These are phyloP conservation scores for Drosophila anomelani DNA, from an alignment of 2,888 invertebrate genomes.

Conservation along the genomic window DNA sequence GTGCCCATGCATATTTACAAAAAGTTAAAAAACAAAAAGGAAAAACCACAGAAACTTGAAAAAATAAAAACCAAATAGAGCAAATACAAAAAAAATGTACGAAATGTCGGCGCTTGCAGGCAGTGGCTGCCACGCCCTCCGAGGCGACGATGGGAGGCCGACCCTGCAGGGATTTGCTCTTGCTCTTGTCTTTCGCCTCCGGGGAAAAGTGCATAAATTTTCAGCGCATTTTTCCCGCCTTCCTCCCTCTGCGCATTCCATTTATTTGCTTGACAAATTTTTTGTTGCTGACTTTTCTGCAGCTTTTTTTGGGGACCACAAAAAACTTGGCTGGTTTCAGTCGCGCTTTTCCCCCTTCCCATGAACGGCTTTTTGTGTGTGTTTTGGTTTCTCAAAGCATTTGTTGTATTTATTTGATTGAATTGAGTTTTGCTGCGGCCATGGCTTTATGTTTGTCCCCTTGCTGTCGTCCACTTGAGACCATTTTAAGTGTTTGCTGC, in stretches of 20 bases:
- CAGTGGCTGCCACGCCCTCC: conserved; percentile 17
- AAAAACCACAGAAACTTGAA: conserved; percentile 6
- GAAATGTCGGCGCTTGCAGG: conserved; percentile 19
- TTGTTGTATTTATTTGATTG: conserved; percentile 44
- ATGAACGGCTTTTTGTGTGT: conserved; percentile 28
- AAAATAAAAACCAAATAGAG: conserved; percentile 17
- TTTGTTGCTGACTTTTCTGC: conserved; percentile 55
- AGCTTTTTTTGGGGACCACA: conserved; percentile 48
- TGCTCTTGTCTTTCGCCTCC: conserved; percentile 15
- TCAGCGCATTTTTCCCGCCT: conserved; percentile 43
- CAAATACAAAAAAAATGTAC: conserved; percentile 1
- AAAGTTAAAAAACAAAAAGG: conserved; percentile 4
- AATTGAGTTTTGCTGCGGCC: conserved; percentile 43
- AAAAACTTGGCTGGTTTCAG: conserved; percentile 25
- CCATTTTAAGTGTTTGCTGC: conserved; percentile 74
- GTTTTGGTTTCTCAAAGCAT: conserved; percentile 18
- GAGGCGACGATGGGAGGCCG: conserved; percentile 27
- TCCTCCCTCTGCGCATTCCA: conserved; percentile 15
- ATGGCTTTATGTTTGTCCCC: conserved; percentile 26
- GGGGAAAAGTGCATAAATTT: conserved; percentile 62
- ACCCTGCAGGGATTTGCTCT: conserved; percentile 31
- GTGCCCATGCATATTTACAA: conserved; percentile 71
- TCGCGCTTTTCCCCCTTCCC: conserved; percentile 13
- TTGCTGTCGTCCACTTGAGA: conserved; percentile 63
- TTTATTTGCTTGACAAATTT: conserved; percentile 54